Conservation (phyloP, 1,140 invertebrate species). For the Cydia pomonella region DNA sequence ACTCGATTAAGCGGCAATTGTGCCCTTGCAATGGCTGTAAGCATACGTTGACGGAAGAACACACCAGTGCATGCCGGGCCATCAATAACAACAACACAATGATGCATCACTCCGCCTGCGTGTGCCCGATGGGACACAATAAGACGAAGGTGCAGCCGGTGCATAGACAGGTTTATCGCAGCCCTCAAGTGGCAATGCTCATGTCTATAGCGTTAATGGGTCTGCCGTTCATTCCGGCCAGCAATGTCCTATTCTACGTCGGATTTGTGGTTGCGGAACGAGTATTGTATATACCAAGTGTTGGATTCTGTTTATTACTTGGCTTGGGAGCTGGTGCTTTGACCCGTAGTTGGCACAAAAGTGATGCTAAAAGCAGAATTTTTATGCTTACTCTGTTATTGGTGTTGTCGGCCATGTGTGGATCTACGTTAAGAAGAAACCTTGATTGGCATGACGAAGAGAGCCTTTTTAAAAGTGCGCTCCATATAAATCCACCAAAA, state of each 20-base stretch:
- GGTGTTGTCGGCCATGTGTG: constrained; percentile 86
- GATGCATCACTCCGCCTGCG: constrained; percentile 73
- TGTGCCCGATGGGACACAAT: constrained; percentile 59
- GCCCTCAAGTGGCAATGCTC: constrained; percentile 78
- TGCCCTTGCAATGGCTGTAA: constrained; percentile 80
- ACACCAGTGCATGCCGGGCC: constrained; percentile 79
- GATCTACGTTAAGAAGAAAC: constrained; percentile 91
- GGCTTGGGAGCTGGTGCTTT: constrained; percentile 85
- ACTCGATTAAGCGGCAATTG: constrained; percentile 63
- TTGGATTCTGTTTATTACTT: constrained; percentile 95
- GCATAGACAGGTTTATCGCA: constrained; percentile 60
- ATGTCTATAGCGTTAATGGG: constrained; percentile 89
- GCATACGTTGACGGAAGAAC: constrained; percentile 79
- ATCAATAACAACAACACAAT: constrained; percentile 82
- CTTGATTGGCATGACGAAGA: constrained; percentile 96
- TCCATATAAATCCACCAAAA: constrained; percentile 98
- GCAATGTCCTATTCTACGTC: constrained; percentile 97
- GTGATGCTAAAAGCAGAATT: constrained; percentile 77
- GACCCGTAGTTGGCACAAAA: constrained; percentile 70
- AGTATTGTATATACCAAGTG: constrained; percentile 96
- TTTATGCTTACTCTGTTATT: constrained; percentile 80
- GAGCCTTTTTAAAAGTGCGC: constrained; percentile 93
- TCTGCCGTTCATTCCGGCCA: constrained; percentile 95
- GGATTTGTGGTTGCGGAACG: constrained; percentile 98
- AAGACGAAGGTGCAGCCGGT: constrained; percentile 57